phyloP scores from a whole-genome alignment of 2,797 vertebrate genomes.

The Urophycis tenuis region DNA sequence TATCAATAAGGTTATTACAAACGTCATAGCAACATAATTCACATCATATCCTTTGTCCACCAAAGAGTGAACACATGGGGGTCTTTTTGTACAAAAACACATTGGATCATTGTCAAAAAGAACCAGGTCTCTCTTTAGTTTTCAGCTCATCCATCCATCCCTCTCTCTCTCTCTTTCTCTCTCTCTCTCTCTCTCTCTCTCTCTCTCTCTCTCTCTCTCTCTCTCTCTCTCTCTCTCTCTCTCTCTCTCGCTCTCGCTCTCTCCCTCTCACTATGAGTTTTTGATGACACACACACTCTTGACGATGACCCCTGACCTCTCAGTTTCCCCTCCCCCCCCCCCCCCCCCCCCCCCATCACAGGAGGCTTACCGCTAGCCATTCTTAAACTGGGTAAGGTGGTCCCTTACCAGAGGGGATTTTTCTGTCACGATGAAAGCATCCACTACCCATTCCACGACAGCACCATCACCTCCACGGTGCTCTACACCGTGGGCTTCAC shows the following conservation, averaged over 20 bases:
- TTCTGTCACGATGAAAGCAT: conserved; percentile 98
- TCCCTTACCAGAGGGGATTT: conserved; percentile 97
- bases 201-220: not conserved
- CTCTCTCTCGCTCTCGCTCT: not conserved
- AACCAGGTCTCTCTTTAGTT: not conserved
- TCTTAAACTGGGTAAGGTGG: conserved; percentile 96
- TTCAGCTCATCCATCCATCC: not conserved
- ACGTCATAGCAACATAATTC: too few relatives aligned
- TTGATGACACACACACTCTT: not conserved
- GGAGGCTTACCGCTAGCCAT: conserved; percentile 90
- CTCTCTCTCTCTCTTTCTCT: not conserved
- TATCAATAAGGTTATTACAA: not conserved
- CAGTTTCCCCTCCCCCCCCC: conserved; percentile 46
- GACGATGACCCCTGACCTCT: conserved; percentile 19
- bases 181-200: not conserved
- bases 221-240: not conserved
- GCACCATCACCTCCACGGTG: conserved; percentile 88
- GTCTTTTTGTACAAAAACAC: too few relatives aligned
- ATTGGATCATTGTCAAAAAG: not conserved
- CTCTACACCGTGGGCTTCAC: conserved; percentile 89
- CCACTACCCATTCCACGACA: conserved; percentile 89
- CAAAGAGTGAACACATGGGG: too few relatives aligned
- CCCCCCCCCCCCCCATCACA: conserved; percentile 82
- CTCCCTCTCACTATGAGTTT: not conserved
- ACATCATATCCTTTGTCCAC: too few relatives aligned